These are phyloP conservation scores for Leptothorax acervorum DNA, from an alignment of 2,888 invertebrate species.

Conservation along the genomic window DNA sequence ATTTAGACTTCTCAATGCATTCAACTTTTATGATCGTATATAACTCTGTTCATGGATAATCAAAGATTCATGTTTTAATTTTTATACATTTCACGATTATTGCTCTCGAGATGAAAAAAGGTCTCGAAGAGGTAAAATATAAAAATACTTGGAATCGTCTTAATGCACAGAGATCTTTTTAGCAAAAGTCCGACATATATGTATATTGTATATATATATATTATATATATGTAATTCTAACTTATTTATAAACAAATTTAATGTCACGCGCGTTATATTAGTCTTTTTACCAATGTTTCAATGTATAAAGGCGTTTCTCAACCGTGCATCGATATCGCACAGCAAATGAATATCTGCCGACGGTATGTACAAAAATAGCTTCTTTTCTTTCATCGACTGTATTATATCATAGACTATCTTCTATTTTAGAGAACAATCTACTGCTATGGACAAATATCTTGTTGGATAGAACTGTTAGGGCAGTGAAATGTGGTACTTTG, in stretches of 20 bases:
- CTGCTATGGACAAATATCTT: conserved; percentile 67
- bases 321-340: conserved; percentile 64
- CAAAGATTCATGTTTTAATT: conserved; percentile 1
- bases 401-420: conserved; percentile 62
- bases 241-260: conserved; percentile 20
- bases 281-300: conserved; percentile 14
- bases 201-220: not conserved
- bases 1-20: conserved; percentile 33
- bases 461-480: conserved; percentile 62
- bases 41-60: not conserved
- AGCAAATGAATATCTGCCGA: conserved; percentile 46
- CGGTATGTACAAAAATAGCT: conserved; percentile 72
- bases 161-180: not conserved
- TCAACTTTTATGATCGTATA: not conserved
- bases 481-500: conserved; percentile 66
- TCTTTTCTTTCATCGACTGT: conserved; percentile 20
- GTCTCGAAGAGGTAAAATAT: not conserved
- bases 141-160: not conserved
- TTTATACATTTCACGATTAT: not conserved
- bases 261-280: conserved; percentile 4
- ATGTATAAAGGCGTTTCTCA: conserved; percentile 39
- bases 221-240: not conserved
- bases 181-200: not conserved
- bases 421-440: conserved; percentile 72
- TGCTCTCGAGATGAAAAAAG: not conserved